phyloP scores from a whole-genome alignment of 1,140 invertebrate genomes.

The Helicoverpa armigera region DNA sequence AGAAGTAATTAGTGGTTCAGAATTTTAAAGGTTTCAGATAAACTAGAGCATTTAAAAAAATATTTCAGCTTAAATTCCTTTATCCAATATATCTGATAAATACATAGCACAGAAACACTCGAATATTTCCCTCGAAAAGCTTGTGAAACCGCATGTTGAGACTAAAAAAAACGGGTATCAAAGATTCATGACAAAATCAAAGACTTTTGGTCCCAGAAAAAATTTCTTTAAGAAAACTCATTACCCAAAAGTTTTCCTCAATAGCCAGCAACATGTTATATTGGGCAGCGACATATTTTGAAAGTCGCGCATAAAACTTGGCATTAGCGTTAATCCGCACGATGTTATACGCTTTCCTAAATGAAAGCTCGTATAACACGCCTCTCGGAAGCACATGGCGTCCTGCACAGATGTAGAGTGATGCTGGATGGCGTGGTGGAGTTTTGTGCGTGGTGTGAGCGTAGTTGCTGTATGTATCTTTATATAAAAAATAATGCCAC shows the following conservation, averaged over 20 bases:
- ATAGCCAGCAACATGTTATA: conserved; percentile 21
- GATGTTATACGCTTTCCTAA: conserved; percentile 85
- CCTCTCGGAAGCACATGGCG: conserved; percentile 78
- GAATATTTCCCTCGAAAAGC: too few relatives aligned
- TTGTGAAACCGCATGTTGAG: too few relatives aligned
- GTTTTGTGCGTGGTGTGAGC: not conserved
- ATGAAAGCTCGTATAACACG: conserved; percentile 85
- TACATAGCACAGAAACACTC: too few relatives aligned
- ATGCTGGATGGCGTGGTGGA: conserved; percentile 54
- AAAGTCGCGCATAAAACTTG: conserved; percentile 80
- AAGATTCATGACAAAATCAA: not conserved
- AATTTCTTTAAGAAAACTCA: not conserved
- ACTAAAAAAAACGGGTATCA: too few relatives aligned
- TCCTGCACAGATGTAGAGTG: conserved; percentile 50
- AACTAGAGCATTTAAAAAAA: too few relatives aligned
- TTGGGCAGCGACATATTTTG: conserved; percentile 52
- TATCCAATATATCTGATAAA: too few relatives aligned
- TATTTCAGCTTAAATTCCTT: too few relatives aligned
- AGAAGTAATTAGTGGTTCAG: too few relatives aligned
- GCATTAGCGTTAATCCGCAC: conserved; percentile 76
- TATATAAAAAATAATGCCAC: too few relatives aligned
- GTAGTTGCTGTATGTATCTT: not conserved
- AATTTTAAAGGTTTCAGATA: too few relatives aligned
- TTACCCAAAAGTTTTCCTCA: not conserved
- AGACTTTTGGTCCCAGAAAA: not conserved